Conservation (phyloP, 2,113 vertebrate genomes). For the Chitala chitala region DNA sequence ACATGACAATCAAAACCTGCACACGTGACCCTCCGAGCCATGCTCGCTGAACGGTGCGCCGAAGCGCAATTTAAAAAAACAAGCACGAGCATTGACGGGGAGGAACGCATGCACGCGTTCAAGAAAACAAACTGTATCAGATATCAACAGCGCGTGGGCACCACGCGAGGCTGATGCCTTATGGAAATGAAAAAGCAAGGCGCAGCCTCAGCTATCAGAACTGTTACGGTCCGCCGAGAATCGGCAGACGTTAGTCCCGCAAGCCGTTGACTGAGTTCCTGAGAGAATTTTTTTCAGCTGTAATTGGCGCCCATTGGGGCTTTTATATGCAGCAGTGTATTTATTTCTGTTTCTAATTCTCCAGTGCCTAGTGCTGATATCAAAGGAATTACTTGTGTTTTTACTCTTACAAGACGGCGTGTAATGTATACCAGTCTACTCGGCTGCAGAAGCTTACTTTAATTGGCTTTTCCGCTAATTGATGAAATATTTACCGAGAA, state of each 20-base stretch:
- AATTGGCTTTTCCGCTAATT: constrained; percentile 45
- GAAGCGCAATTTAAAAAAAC: too few relatives aligned
- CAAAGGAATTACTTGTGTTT: constrained; percentile 44
- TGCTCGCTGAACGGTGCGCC: too few relatives aligned
- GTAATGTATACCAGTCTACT: constrained; percentile 42
- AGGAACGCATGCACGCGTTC: too few relatives aligned
- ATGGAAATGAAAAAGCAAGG: not conserved
- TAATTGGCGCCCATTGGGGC: constrained; percentile 57
- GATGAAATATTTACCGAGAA: constrained; percentile 16
- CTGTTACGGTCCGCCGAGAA: constrained; percentile 3
- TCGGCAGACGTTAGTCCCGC: constrained; percentile 45
- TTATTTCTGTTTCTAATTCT: constrained; percentile 47
- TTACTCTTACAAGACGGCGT: constrained; percentile 41
- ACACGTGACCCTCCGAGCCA: too few relatives aligned
- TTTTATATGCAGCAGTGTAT: constrained; percentile 53
- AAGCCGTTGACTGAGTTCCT: constrained; percentile 40
- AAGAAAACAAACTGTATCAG: not conserved
- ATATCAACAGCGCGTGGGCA: not conserved
- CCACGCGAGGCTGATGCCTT: not conserved
- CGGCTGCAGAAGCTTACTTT: constrained; percentile 36
- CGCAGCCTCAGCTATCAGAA: not conserved
- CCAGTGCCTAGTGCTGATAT: constrained; percentile 44
- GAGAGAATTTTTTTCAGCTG: constrained; percentile 39
- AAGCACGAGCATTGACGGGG: too few relatives aligned
- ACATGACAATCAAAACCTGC: too few relatives aligned